Evolutionary conservation across 2,113 vertebrate genomes (phyloP).

Genomic region (Semnornis frantzii): DNA sequence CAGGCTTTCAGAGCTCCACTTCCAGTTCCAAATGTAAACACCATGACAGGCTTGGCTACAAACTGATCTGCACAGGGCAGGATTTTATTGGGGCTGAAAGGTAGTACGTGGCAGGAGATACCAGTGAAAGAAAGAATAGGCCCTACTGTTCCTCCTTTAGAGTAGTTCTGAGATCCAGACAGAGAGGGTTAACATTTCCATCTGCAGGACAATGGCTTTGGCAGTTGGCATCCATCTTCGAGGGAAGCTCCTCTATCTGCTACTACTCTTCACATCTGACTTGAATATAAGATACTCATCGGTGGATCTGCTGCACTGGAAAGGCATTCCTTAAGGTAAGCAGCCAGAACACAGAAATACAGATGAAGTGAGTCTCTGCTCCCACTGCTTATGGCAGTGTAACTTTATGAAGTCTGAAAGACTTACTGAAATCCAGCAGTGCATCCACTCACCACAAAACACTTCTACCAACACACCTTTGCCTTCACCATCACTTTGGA

Average conservation of each 20-base stretch:
- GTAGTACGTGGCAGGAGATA: not conserved
- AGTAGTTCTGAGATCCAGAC: not conserved
- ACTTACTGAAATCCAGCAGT: not conserved
- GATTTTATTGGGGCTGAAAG: not conserved
- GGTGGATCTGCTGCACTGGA: not conserved
- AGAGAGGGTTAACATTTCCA: not conserved
- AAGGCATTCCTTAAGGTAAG: not conserved
- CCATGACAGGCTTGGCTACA: not conserved
- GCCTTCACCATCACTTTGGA: not conserved
- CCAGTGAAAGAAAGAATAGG: fast-evolving
- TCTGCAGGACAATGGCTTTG: not conserved
- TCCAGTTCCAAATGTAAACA: not conserved
- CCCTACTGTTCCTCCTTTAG: not conserved
- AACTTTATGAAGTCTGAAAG: not conserved
- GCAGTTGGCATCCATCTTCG: fast-evolving
- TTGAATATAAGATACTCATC: not conserved
- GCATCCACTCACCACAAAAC: not conserved
- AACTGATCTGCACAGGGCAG: not conserved
- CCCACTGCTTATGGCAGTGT: not conserved
- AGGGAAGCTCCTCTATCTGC: not conserved
- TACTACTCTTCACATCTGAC: not conserved
- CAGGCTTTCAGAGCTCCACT: not conserved
- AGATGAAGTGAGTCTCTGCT: not conserved
- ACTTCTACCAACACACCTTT: not conserved
- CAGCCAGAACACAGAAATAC: not conserved